A percentile compares a stretch with the other conserved stretches of the same genome.
phyloP scores from a whole-genome alignment of 2,888 invertebrate genomes.

The Ectemnius continuus region DNA sequence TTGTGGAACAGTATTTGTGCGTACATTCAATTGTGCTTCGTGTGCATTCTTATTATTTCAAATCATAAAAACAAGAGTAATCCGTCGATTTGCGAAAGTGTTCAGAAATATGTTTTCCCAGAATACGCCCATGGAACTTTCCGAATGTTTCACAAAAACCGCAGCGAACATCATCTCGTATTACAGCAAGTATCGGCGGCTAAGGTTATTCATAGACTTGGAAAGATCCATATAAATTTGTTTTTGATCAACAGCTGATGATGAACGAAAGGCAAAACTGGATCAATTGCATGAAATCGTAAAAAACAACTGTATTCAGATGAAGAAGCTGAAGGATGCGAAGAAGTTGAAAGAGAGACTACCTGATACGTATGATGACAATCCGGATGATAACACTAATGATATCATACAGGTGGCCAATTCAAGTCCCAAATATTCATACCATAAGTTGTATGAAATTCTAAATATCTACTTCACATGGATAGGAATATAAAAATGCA shows the following conservation, averaged over 20 bases:
- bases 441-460: background rate
- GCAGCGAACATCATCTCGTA: conserved; percentile 58
- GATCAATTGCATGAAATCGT: conserved; percentile 54
- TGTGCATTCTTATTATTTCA: background rate
- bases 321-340: conserved; percentile 47
- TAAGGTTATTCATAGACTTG: background rate
- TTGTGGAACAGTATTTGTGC: too few species aligned
- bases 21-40: too few species aligned
- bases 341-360: conserved; percentile 23
- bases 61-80: too few species aligned
- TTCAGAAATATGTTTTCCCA: background rate
- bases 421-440: background rate
- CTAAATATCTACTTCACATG: background rate
- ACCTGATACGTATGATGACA: background rate
- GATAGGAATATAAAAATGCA: conserved; percentile 54
- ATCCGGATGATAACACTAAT: conserved; percentile 4
- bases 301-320: conserved; percentile 48
- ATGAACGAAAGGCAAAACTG: conserved; percentile 52
- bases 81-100: too few species aligned
- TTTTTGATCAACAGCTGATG: conserved; percentile 12
- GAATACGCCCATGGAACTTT: conserved; percentile 37
- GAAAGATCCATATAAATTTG: too few species aligned
- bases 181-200: background rate
- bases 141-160: conserved; percentile 62
- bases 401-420: conserved; percentile 23